Conservation (phyloP, 2,797 vertebrate species). For the Muscicapa striata region DNA sequence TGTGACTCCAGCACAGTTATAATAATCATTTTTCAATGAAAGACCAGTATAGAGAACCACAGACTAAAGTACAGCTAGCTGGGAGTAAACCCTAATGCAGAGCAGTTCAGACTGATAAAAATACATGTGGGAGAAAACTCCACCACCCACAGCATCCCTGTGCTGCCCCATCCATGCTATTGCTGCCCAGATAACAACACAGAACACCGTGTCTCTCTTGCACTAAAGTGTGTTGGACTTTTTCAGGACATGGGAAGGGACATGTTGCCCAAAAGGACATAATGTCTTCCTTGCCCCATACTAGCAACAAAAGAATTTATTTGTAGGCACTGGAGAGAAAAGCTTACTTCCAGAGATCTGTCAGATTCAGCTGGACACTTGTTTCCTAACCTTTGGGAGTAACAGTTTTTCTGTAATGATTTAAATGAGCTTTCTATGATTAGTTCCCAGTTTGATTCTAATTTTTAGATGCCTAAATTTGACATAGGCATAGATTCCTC, state of each 20-base stretch:
- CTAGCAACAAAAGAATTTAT: not conserved
- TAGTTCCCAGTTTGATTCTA: not conserved
- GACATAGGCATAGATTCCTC: not conserved
- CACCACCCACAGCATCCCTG: not conserved
- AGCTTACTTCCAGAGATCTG: not conserved
- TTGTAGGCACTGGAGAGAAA: not conserved
- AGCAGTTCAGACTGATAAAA: not conserved
- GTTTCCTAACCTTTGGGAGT: not conserved
- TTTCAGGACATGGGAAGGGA: not conserved
- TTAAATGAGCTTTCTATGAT: not conserved
- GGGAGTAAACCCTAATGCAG: not conserved
- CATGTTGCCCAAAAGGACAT: too few relatives aligned
- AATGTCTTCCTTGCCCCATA: not conserved
- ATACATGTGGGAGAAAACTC: not conserved
- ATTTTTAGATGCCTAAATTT: not conserved
- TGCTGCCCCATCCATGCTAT: not conserved
- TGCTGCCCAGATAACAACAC: not conserved
- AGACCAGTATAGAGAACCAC: not conserved
- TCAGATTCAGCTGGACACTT: not conserved
- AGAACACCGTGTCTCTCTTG: fast-evolving
- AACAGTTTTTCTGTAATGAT: not conserved
- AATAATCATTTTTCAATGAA: not conserved
- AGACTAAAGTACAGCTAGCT: not conserved
- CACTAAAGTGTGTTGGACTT: not conserved
- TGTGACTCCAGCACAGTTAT: not conserved